Conservation (phyloP, 2,888 invertebrate species). For the Drosophila maculinotata region DNA sequence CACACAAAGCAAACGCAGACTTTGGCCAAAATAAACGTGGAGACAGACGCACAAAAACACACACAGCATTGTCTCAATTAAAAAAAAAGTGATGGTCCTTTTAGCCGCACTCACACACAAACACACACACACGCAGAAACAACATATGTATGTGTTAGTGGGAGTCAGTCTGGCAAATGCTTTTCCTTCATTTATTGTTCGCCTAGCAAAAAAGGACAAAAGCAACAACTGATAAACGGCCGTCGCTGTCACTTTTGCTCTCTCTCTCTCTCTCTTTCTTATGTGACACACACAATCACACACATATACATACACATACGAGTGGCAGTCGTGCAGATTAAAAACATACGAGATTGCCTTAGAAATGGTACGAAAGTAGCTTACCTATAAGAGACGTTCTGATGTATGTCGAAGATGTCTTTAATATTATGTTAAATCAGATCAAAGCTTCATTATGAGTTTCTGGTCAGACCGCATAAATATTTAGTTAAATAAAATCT, state of each 20-base stretch:
- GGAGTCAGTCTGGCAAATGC: slow-evolving; percentile 62
- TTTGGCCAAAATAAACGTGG: slow-evolving; percentile 49
- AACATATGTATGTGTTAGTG: slow-evolving; percentile 25
- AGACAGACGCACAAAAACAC: slow-evolving; percentile 44
- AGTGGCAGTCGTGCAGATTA: slow-evolving; percentile 23
- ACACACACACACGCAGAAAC: slow-evolving; percentile 18
- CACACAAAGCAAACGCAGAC: slow-evolving; percentile 24
- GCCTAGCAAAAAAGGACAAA: slow-evolving; percentile 52
- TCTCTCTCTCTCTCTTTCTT: slow-evolving; percentile 1
- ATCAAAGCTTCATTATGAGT: too few relatives aligned
- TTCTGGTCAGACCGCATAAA: too few relatives aligned
- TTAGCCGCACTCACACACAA: slow-evolving; percentile 31
- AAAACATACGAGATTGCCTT: slow-evolving; percentile 4
- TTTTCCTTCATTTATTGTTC: slow-evolving; percentile 74
- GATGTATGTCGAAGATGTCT: too few relatives aligned
- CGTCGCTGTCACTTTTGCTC: slow-evolving; percentile 36
- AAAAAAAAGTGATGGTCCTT: slow-evolving; percentile 69
- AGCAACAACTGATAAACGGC: slow-evolving; percentile 51
- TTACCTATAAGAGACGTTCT: too few relatives aligned
- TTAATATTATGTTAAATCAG: slow-evolving; percentile 13
- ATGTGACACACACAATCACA: slow-evolving; percentile 3
- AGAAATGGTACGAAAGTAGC: slow-evolving; percentile 1
- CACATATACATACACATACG: neutral
- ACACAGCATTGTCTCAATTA: slow-evolving; percentile 75
- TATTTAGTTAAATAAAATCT: too few relatives aligned